phyloP scores from a whole-genome alignment of 2,888 invertebrate species.

The Nemurella pictetii region DNA sequence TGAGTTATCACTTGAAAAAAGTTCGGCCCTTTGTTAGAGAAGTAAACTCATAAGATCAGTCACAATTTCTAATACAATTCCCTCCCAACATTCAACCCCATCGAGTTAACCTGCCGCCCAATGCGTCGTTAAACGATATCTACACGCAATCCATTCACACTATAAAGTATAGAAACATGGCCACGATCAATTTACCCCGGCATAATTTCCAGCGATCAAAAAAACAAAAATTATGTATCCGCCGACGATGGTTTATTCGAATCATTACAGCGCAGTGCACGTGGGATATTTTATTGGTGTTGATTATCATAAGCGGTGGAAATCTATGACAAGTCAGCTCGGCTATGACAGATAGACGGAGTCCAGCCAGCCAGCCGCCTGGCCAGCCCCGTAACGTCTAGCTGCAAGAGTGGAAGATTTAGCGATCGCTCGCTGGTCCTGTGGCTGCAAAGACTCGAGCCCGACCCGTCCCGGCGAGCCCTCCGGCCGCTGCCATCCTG shows the following conservation, averaged over 20 bases:
- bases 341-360: neutral
- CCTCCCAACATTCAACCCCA: neutral
- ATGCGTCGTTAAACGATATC: neutral
- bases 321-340: neutral
- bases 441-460: neutral
- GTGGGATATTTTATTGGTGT: neutral
- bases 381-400: no score
- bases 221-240: neutral
- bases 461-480: slow-evolving; percentile 39
- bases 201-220: neutral
- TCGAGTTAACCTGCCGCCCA: neutral
- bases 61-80: no score
- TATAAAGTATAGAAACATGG: neutral
- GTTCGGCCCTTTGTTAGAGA: no score
- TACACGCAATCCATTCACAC: neutral
- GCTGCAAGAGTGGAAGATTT: neutral
- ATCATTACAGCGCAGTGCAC: neutral
- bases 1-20: no score
- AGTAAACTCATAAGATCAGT: no score
- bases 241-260: neutral
- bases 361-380: neutral
- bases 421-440: neutral
- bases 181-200: neutral
- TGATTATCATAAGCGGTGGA: neutral
- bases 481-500: slow-evolving; percentile 60